A percentile compares a stretch with the other conserved stretches of the same genome.
phyloP scores from a whole-genome alignment of 2,888 invertebrate genomes.

The Callyntrura guangdongensis region DNA sequence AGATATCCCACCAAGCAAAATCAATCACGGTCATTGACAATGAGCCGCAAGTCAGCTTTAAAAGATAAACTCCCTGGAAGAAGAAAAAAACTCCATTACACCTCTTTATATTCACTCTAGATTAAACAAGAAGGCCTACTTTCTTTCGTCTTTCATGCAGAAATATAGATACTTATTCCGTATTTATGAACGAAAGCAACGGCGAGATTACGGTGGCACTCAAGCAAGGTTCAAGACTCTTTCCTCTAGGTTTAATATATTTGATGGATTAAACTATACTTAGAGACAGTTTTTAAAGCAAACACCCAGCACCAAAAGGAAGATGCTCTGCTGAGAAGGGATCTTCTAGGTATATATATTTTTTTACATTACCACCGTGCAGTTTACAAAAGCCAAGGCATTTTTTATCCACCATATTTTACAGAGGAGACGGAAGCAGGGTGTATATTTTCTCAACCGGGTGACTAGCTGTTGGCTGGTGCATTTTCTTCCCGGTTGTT shows the following conservation, averaged over 20 bases:
- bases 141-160: not conserved
- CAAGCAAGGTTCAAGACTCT: not conserved
- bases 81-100: slow-evolving; percentile 20
- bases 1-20: slow-evolving; percentile 56
- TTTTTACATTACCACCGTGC: not conserved
- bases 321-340: not conserved
- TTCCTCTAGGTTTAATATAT: slow-evolving; percentile 64
- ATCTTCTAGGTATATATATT: not conserved
- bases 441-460: not conserved
- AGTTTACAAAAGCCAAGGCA: not conserved
- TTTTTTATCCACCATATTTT: not conserved
- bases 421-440: not conserved
- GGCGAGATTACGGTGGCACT: not conserved
- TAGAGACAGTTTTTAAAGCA: slow-evolving; percentile 31
- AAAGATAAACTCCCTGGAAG: slow-evolving; percentile 50
- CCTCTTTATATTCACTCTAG: not conserved
- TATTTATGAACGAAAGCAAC: not conserved
- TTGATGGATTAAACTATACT: slow-evolving; percentile 74
- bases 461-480: slow-evolving; percentile 6
- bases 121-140: not conserved
- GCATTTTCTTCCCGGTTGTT: slow-evolving; percentile 63
- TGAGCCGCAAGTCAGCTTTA: slow-evolving; percentile 64
- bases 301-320: not conserved
- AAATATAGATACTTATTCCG: slow-evolving; percentile 11
- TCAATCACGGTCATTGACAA: slow-evolving; percentile 78